Conservation (phyloP, 2,113 vertebrate genomes). For the Meleagris gallopavo region DNA sequence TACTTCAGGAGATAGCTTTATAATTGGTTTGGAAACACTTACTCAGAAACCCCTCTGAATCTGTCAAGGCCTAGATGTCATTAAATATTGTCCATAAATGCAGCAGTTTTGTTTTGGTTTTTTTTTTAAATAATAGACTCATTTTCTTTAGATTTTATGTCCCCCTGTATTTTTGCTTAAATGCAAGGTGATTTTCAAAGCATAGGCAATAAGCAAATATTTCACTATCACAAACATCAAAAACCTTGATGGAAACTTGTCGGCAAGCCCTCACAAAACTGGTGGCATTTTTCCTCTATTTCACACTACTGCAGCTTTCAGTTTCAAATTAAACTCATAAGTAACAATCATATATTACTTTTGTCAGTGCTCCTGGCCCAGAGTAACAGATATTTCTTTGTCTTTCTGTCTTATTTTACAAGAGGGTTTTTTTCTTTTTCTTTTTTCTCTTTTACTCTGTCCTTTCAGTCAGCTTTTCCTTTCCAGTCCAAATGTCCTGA, state of each 20-base stretch:
- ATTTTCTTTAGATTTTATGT: neutral
- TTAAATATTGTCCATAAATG: neutral
- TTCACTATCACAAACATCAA: neutral
- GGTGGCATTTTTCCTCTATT: neutral
- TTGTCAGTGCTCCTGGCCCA: neutral
- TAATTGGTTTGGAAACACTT: neutral
- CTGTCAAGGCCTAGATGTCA: neutral
- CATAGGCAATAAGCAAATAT: neutral
- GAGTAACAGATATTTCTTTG: neutral
- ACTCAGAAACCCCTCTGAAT: neutral
- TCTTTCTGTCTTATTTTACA: neutral
- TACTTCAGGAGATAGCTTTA: neutral
- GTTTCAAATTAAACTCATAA: neutral
- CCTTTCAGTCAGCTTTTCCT: conserved; percentile 4
- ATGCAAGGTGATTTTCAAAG: neutral
- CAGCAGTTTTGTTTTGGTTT: no score
- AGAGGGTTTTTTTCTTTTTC: neutral
- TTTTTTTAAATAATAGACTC: neutral
- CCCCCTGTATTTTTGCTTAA: neutral
- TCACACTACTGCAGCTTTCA: neutral
- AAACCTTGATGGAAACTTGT: neutral
- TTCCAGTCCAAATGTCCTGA: conserved; percentile 31
- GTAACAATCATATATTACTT: neutral
- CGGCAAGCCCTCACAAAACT: neutral
- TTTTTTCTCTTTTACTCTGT: neutral